Conservation (phyloP, 92 coral and sea anemone species). For the Actinernus sp. region DNA sequence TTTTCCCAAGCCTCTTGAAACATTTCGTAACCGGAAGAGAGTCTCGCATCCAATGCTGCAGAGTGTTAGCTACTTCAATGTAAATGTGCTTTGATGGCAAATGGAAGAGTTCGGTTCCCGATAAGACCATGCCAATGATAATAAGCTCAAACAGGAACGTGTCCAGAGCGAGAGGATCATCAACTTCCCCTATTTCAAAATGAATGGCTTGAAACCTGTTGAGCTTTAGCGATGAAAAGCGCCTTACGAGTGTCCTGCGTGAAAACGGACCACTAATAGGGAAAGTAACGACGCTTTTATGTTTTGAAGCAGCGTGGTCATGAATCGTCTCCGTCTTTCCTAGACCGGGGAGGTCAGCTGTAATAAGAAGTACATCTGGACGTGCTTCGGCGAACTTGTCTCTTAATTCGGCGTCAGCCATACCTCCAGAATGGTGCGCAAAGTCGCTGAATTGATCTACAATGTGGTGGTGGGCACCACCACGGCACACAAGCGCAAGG, state of each 20-base stretch:
- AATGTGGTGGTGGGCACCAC: constrained; percentile 91
- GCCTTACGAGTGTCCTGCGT: constrained; percentile 61
- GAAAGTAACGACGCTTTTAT: constrained; percentile 63
- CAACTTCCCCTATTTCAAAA: constrained; percentile 88
- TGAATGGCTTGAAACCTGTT: constrained; percentile 73
- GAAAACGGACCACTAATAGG: constrained; percentile 94
- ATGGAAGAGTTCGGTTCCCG: constrained; percentile 81
- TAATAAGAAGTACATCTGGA: constrained; percentile 79
- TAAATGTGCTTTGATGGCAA: constrained; percentile 73
- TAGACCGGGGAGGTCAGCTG: constrained; percentile 90
- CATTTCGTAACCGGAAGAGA: constrained; percentile 86
- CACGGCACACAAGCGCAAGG: constrained; percentile 87
- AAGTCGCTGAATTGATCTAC: constrained; percentile 82
- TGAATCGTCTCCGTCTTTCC: constrained; percentile 89
- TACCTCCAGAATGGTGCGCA: constrained; percentile 85
- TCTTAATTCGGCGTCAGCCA: constrained; percentile 76
- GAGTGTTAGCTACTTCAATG: constrained; percentile 94
- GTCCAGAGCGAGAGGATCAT: constrained; percentile 82
- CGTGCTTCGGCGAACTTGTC: constrained; percentile 37
- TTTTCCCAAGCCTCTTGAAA: constrained; percentile 65
- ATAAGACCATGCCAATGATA: constrained; percentile 84
- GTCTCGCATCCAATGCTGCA: constrained; percentile 83
- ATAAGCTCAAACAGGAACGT: constrained; percentile 88
- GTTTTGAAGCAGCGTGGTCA: constrained; percentile 51
- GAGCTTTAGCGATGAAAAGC: constrained; percentile 53